Evolutionary conservation across 2,888 invertebrate genomes (phyloP).

Genomic region (Tuberolachnus salignus): DNA sequence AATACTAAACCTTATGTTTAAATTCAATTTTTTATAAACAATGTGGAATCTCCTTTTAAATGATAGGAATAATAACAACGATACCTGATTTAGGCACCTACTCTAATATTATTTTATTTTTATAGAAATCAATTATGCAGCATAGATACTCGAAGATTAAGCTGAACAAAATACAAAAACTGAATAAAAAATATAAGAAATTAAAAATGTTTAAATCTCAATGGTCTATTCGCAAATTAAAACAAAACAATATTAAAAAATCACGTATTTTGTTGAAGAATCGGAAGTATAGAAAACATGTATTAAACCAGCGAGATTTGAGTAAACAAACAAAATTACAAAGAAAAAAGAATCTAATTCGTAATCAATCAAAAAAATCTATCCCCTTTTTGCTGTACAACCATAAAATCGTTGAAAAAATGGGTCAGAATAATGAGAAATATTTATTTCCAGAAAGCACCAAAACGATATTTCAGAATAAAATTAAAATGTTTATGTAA

Average conservation of each 20-base stretch:
- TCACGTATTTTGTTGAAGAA: background rate
- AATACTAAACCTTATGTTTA: too few species aligned
- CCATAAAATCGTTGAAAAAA: too few species aligned
- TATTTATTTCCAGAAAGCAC: background rate
- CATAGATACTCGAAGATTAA: too few species aligned
- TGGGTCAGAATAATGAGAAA: background rate
- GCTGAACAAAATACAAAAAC: too few species aligned
- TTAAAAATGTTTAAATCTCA: background rate
- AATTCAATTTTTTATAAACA: too few species aligned
- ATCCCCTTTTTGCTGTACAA: background rate
- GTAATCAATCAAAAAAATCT: background rate
- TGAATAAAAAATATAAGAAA: too few species aligned
- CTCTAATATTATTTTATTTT: background rate
- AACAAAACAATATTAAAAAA: background rate
- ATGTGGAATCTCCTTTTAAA: too few species aligned
- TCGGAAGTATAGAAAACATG: background rate
- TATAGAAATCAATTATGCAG: background rate
- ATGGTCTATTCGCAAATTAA: background rate
- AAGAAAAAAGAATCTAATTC: background rate
- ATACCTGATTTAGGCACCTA: too few species aligned
- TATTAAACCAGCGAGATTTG: background rate
- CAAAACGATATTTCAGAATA: background rate
- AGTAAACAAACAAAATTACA: too few species aligned
- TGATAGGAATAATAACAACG: too few species aligned
- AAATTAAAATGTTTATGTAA: background rate